Conservation (phyloP, 2,113 vertebrate species). For the Lutjanus erythropterus region DNA sequence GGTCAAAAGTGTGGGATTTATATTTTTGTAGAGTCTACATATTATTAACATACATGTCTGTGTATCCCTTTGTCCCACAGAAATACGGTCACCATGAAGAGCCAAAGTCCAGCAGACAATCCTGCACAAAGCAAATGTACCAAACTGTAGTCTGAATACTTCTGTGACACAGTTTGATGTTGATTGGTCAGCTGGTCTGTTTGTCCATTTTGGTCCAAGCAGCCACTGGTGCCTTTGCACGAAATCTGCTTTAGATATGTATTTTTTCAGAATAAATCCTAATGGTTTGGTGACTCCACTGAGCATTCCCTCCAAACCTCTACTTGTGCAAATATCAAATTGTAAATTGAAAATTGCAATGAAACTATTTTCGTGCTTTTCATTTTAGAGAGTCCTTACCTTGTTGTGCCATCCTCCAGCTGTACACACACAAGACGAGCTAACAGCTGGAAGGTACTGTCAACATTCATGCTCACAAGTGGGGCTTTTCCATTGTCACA, state of each 20-base stretch:
- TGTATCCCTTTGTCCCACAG: conserved; percentile 24
- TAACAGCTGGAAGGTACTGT: background rate
- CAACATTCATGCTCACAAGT: background rate
- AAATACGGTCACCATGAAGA: background rate
- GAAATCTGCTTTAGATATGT: background rate
- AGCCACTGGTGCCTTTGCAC: background rate
- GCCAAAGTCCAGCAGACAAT: background rate
- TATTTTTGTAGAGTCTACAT: no score
- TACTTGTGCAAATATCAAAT: background rate
- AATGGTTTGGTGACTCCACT: background rate
- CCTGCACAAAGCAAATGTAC: conserved; percentile 28
- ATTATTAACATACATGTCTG: background rate
- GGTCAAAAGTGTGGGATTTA: no score
- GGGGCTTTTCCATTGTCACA: no score
- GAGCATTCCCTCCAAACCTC: background rate
- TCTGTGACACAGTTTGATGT: no score
- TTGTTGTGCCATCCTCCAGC: background rate
- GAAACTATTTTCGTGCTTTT: background rate
- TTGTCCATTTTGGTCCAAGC: background rate
- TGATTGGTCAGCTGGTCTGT: background rate
- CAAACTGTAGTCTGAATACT: conserved; percentile 33
- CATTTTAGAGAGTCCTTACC: background rate
- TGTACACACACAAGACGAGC: background rate
- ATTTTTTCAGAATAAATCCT: background rate
- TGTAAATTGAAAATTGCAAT: background rate